Conservation (phyloP, 2,888 invertebrate species). For the Cantharis rufa region DNA sequence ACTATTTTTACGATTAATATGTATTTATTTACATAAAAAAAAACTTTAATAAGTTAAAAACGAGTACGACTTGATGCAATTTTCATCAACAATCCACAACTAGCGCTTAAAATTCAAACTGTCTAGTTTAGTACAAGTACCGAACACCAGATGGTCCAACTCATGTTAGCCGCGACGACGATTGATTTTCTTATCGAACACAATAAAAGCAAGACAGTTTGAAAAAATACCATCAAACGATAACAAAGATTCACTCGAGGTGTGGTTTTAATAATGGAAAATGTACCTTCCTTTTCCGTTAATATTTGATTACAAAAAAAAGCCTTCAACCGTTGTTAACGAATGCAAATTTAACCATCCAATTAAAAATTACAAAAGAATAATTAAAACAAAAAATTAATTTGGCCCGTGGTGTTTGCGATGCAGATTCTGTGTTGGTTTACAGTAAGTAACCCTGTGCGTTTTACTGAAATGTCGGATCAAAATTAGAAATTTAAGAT, state of each 20-base stretch:
- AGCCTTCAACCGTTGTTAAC: constrained; percentile 21
- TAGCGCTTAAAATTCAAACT: background rate
- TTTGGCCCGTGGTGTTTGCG: background rate
- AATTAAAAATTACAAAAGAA: constrained; percentile 22
- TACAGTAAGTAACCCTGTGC: background rate
- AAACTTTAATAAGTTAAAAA: constrained; percentile 1
- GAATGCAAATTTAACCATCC: constrained; percentile 23
- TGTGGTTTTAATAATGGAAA: background rate
- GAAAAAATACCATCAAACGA: background rate
- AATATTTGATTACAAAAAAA: constrained; percentile 6
- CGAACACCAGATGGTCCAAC: background rate
- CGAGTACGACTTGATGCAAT: background rate
- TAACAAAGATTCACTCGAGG: background rate
- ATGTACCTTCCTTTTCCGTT: background rate
- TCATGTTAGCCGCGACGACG: background rate
- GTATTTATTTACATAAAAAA: constrained; percentile 29
- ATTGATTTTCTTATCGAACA: background rate
- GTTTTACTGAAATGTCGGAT: background rate
- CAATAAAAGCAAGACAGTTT: background rate
- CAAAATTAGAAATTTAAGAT: constrained; percentile 35
- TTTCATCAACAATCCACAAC: background rate
- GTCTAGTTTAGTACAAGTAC: background rate
- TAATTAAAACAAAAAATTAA: background rate
- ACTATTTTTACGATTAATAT: constrained; percentile 22
- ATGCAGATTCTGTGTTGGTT: background rate